Conservation (phyloP, 2,797 vertebrate species). For the Sternarchorhynchus goeldii region DNA sequence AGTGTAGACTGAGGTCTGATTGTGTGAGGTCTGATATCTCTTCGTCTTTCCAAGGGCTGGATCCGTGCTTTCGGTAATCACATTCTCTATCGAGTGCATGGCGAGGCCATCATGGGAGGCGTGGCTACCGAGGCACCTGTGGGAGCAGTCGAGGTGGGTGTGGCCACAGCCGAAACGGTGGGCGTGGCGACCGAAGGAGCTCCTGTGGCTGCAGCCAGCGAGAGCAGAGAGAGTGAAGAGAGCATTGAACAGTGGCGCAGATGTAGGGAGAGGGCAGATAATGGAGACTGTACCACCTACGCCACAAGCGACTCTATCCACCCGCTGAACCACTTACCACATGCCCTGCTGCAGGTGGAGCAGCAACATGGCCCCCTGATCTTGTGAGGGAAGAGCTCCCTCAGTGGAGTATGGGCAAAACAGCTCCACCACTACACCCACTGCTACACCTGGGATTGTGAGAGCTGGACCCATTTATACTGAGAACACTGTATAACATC, state of each 20-base stretch:
- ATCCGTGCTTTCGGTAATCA: not conserved
- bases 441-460: too few relatives aligned
- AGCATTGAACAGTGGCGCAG: not conserved
- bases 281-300: not conserved
- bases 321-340: not conserved
- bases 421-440: too few relatives aligned
- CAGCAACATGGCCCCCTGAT: slow-evolving; percentile 4
- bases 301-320: not conserved
- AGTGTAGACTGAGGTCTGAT: not conserved
- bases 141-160: not conserved
- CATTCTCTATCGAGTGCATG: not conserved
- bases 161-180: not conserved
- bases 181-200: not conserved
- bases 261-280: not conserved
- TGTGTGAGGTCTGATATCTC: not conserved
- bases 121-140: not conserved
- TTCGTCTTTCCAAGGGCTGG: not conserved
- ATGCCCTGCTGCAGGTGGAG: slow-evolving; percentile 2
- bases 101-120: not conserved
- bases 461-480: too few relatives aligned
- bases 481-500: too few relatives aligned
- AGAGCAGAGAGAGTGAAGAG: slow-evolving; percentile 28
- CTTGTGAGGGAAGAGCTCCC: slow-evolving; percentile 2
- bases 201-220: not conserved
- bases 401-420: too few relatives aligned